Percentiles rank a stretch among this genome's conserved stretches.
phyloP scores from a whole-genome alignment of 2,888 invertebrate species.

The Baccha elongata region DNA sequence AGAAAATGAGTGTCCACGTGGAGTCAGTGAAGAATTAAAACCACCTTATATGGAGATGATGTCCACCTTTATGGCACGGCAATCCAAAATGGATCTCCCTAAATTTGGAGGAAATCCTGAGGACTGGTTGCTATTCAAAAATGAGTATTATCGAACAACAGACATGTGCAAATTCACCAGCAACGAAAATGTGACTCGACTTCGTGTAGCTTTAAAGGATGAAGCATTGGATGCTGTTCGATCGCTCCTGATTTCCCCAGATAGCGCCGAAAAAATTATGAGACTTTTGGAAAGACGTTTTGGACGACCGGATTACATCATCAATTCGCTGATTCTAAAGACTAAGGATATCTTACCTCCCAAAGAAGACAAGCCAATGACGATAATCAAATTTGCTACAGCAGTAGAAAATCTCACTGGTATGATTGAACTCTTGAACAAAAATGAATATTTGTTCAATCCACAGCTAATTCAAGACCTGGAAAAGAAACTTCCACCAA shows the following conservation, averaged over 20 bases:
- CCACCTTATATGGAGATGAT: conserved; percentile 10
- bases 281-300: not conserved
- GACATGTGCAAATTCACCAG: not conserved
- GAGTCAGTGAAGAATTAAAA: too few relatives aligned
- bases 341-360: not conserved
- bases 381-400: conserved; percentile 18
- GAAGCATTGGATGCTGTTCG: not conserved
- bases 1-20: too few relatives aligned
- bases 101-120: conserved; percentile 13
- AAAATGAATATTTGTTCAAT: not conserved
- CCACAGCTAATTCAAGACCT: not conserved
- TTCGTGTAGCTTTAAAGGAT: not conserved
- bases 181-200: conserved; percentile 7
- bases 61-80: conserved; percentile 7
- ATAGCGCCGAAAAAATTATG: not conserved
- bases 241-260: not conserved
- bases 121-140: conserved; percentile 14
- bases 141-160: conserved; percentile 13
- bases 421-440: not conserved
- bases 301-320: conserved; percentile 17
- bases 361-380: conserved; percentile 8
- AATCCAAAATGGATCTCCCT: conserved; percentile 11
- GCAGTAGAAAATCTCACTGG: conserved; percentile 25
- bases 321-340: not conserved
- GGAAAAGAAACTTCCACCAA: conserved; percentile 10